Evolutionary conservation across 2,113 vertebrate species (phyloP), one percentile per base, ranked within the genome.

Genomic region (Trematocara nigrifrons): DNA sequence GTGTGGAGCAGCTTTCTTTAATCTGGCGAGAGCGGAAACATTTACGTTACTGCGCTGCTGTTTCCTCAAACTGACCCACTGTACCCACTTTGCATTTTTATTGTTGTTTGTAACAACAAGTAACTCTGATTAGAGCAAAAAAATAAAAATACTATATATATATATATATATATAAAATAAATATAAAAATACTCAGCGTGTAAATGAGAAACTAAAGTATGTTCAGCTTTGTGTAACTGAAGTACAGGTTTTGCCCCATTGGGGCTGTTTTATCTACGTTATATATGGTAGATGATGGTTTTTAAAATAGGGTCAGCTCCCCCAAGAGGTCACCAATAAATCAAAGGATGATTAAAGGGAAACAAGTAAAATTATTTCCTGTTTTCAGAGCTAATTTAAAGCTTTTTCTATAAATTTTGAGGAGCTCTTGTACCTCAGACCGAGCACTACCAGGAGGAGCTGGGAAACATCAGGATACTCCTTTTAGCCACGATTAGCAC

Each of bases 1-100:
- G 89, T 86, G 91, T 89, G 86, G 87, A 90, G 78, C 53, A 85
- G 83, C 66, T 42, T 80, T 80, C 89, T 92, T 91, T 93, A 82
- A 87, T 93, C 33, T 53, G 87, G 61, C 81, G 88, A 82, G 16
- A 53, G 35, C 52, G 57, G 47, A 79, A 54, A 76, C 45, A 33
- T 51, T n/a, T 51, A 76, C 45, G n/a, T 76, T 76, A 51, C 45
- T 3, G 26, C 10, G 4, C 71, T 51, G 45, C 71, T 1, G 69
- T 31, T 76, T 76, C 69, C 69, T 76, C 51, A 38, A 40, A 38
- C 31, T 16, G 31, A 79, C 18, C 11, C 3, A 51, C 31, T n/a
- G 16, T 7, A 51, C 16, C 71, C 29, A 76, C 15, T 33, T 76
- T 76, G 22, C 42, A 47, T 71, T 71, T 47, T 45, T 71, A 45